Evolutionary conservation across 2,888 invertebrate genomes (phyloP).

Genomic region (Cheilosia grossa): DNA sequence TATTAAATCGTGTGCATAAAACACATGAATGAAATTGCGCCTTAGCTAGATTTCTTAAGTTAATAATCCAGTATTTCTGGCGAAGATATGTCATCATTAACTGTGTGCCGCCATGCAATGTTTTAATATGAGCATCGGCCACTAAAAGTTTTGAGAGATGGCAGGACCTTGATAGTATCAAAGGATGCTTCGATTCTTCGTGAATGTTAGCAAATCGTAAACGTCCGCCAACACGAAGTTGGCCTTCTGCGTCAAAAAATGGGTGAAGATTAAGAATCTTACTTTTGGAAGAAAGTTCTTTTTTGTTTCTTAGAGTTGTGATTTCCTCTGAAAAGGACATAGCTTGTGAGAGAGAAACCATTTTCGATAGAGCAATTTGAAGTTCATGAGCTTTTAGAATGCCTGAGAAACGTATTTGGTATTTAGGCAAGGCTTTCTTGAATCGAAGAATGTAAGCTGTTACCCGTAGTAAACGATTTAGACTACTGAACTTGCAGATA

Average conservation of each 20-base stretch:
- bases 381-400: not conserved
- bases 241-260: not conserved
- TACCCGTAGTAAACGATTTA: too few relatives aligned
- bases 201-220: not conserved
- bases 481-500: not conserved
- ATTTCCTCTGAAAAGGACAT: not conserved
- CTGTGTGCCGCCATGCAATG: conserved; percentile 1
- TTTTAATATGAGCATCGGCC: not conserved
- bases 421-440: too few relatives aligned
- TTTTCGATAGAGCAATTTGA: not conserved
- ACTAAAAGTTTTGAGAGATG: not conserved
- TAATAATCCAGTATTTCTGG: not conserved
- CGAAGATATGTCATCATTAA: not conserved
- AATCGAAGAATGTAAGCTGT: not conserved
- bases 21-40: not conserved
- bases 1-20: too few relatives aligned
- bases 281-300: not conserved
- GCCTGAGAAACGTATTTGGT: not conserved
- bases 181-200: not conserved
- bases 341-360: not conserved
- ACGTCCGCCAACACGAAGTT: not conserved
- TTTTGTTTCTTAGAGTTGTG: not conserved
- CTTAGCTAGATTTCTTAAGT: not conserved
- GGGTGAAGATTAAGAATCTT: not conserved
- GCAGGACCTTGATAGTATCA: not conserved